Percentiles rank a stretch among this genome's conserved stretches.
These are phyloP conservation scores for Chrysocyon brachyurus DNA, from an alignment of 2,797 vertebrate species.

Conservation along the genomic window DNA sequence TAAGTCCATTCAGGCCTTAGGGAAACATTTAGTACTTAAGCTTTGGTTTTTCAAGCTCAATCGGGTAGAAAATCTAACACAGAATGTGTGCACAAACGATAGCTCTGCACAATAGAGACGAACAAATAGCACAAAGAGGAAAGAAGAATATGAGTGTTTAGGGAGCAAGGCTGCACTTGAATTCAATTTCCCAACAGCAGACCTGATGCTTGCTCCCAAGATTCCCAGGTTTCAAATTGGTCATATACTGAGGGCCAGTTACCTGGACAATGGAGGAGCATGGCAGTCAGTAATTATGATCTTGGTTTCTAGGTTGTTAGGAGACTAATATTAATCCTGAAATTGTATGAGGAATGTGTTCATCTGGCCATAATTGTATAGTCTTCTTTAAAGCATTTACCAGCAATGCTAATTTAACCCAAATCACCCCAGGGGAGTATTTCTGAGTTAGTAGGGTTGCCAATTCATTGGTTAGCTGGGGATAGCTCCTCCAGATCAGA, in stretches of 20 bases:
- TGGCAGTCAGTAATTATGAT: conserved; percentile 87
- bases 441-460: conserved; percentile 58
- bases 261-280: conserved; percentile 85
- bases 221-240: conserved; percentile 89
- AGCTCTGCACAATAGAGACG: conserved; percentile 85
- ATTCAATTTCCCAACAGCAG: conserved; percentile 89
- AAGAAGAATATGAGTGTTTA: conserved; percentile 90
- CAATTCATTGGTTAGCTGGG: conserved; percentile 68
- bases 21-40: conserved; percentile 93
- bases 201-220: conserved; percentile 89
- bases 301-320: conserved; percentile 85
- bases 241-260: conserved; percentile 87
- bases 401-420: conserved; percentile 79
- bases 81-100: conserved; percentile 90
- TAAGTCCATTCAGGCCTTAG: conserved; percentile 89
- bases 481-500: conserved; percentile 71
- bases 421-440: conserved; percentile 60
- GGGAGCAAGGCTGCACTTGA: conserved; percentile 87
- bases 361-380: conserved; percentile 83
- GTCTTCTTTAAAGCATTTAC: conserved; percentile 84
- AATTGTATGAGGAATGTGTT: conserved; percentile 85
- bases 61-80: conserved; percentile 92
- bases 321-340: conserved; percentile 87
- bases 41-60: conserved; percentile 91
- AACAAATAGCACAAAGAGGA: conserved; percentile 90